Evolutionary conservation across 2,797 vertebrate species (phyloP).

Genomic region (Tarsius wallacei): DNA sequence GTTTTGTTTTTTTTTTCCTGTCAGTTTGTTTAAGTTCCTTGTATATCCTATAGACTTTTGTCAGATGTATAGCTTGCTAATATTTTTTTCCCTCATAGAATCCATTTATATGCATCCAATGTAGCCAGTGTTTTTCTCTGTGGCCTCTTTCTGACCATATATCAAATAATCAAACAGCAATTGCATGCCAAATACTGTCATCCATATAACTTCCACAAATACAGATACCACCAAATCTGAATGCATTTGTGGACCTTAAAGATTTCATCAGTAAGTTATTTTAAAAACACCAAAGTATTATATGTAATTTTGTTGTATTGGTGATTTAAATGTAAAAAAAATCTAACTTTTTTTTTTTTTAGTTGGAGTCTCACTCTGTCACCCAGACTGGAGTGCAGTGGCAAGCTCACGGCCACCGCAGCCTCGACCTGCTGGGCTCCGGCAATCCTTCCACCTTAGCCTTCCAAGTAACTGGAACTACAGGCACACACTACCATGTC

Average conservation of each 20-base stretch:
- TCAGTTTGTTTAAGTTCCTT: too few relatives aligned
- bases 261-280: neutral
- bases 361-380: too few relatives aligned
- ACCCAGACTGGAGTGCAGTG: too few relatives aligned
- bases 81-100: neutral
- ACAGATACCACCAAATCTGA: neutral
- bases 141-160: neutral
- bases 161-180: neutral
- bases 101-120: neutral
- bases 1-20: too few relatives aligned
- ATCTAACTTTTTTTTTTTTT: neutral
- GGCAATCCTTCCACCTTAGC: too few relatives aligned
- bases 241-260: neutral
- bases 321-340: neutral
- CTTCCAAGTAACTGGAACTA: too few relatives aligned
- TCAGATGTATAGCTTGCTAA: too few relatives aligned
- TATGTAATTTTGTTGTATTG: neutral
- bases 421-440: too few relatives aligned
- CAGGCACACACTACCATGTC: too few relatives aligned
- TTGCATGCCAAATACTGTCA: neutral
- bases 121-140: neutral
- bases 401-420: too few relatives aligned
- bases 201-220: neutral
- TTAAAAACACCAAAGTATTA: neutral
- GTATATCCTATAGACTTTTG: too few relatives aligned